Percentiles rank a stretch among this genome's conserved stretches.
These are phyloP conservation scores for Antechinus flavipes DNA, from an alignment of 2,113 vertebrate species.

Conservation along the genomic window DNA sequence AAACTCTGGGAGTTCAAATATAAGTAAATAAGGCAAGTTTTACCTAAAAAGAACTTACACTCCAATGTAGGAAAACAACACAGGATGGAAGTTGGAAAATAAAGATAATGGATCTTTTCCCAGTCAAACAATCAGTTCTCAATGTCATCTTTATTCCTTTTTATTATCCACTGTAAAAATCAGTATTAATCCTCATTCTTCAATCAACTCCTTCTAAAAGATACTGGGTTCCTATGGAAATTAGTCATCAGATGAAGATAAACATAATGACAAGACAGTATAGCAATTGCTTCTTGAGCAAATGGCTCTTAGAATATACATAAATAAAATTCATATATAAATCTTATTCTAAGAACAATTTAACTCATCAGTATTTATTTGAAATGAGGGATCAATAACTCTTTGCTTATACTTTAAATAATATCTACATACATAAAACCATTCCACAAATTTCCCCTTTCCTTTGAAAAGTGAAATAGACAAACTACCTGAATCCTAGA, in stretches of 20 bases:
- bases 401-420: conserved; percentile 1
- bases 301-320: background rate
- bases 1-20: too few relatives aligned
- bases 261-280: background rate
- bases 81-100: background rate
- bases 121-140: background rate
- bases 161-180: conserved; percentile 5
- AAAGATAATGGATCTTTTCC: background rate
- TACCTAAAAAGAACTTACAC: too few relatives aligned
- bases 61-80: background rate
- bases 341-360: background rate
- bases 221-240: background rate
- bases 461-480: background rate
- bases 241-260: background rate
- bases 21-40: too few relatives aligned
- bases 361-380: background rate
- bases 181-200: background rate
- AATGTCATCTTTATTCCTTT: background rate
- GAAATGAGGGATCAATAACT: background rate
- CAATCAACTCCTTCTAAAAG: background rate
- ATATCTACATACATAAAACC: background rate
- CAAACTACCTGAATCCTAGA: background rate
- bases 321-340: background rate
- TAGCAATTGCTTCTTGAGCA: background rate
- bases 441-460: background rate